A percentile compares a stretch with the other conserved stretches of the same genome.
Evolutionary conservation across 2,113 vertebrate genomes (phyloP).

Genomic region (Andinoacara biseriatus): DNA sequence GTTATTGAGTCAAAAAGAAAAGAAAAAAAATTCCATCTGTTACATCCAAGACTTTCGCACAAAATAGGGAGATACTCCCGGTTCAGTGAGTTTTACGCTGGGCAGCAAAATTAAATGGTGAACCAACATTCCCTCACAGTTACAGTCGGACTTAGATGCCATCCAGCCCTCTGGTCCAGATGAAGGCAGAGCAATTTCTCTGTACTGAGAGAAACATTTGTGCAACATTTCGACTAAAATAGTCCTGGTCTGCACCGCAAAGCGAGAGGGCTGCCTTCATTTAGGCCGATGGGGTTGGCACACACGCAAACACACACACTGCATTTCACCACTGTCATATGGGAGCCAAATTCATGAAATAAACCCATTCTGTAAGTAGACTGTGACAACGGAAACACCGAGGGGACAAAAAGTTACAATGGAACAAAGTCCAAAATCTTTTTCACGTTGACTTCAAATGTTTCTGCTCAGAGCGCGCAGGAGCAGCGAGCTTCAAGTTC

Average conservation of each 20-base stretch:
- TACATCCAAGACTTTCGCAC: not conserved
- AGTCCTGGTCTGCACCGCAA: constrained; percentile 73
- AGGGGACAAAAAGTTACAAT: constrained; percentile 54
- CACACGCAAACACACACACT: constrained; percentile 35
- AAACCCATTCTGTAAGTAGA: constrained; percentile 51
- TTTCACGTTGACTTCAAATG: not conserved
- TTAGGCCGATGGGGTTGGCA: constrained; percentile 62
- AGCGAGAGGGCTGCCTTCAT: constrained; percentile 69
- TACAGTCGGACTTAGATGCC: constrained; percentile 29
- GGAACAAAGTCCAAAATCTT: constrained; percentile 37
- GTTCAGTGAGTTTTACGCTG: constrained; percentile 6
- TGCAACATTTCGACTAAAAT: constrained; percentile 77
- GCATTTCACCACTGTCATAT: constrained; percentile 59
- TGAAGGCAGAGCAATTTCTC: constrained; percentile 47
- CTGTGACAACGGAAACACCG: constrained; percentile 65
- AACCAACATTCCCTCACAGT: constrained; percentile 13
- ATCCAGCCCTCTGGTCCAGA: constrained; percentile 26
- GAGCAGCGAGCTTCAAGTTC: constrained; percentile 15
- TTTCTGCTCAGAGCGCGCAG: not conserved
- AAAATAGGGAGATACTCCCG: not conserved
- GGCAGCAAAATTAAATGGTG: constrained; percentile 1
- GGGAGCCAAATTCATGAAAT: constrained; percentile 65
- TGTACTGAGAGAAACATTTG: constrained; percentile 74
- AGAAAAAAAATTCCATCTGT: not conserved
- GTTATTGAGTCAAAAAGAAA: not conserved